phyloP scores from a whole-genome alignment of 2,888 invertebrate species.

The Oxycera nigricornis region DNA sequence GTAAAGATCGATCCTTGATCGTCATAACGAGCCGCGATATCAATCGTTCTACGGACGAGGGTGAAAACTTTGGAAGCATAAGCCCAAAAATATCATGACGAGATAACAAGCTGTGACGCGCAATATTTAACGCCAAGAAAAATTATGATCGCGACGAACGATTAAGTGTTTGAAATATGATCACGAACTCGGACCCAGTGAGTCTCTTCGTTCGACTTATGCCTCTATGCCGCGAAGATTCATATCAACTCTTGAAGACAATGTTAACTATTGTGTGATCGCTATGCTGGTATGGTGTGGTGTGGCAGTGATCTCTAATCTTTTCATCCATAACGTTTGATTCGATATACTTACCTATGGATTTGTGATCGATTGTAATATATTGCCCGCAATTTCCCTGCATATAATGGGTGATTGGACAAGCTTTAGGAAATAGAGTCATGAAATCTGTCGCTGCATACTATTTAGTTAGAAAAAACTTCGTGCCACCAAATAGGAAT shows the following conservation, averaged over 20 bases:
- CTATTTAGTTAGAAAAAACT: too few relatives aligned
- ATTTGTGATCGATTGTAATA: too few relatives aligned
- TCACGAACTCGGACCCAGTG: slow-evolving; percentile 49
- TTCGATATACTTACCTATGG: too few relatives aligned
- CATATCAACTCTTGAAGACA: slow-evolving; percentile 33
- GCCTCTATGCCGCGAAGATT: slow-evolving; percentile 10
- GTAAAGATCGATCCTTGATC: slow-evolving; percentile 25
- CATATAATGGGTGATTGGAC: too few relatives aligned
- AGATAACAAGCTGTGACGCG: slow-evolving; percentile 55
- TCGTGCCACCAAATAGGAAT: too few relatives aligned
- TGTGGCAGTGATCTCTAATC: not conserved
- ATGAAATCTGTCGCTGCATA: too few relatives aligned
- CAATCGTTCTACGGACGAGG: slow-evolving; percentile 48
- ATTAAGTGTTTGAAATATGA: slow-evolving; percentile 53
- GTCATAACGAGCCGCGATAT: slow-evolving; percentile 25
- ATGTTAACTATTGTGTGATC: slow-evolving; percentile 31
- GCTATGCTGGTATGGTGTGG: slow-evolving; percentile 10
- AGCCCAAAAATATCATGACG: slow-evolving; percentile 45
- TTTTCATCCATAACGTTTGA: too few relatives aligned
- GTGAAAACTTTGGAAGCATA: slow-evolving; percentile 48
- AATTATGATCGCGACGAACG: slow-evolving; percentile 56
- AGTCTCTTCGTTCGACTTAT: not conserved
- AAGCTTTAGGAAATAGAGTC: too few relatives aligned
- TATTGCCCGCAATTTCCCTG: too few relatives aligned
- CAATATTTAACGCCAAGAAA: slow-evolving; percentile 58